A percentile compares a stretch with the other conserved stretches of the same genome.
These are phyloP conservation scores for Heliothis peltigera DNA, from an alignment of 2,888 invertebrate genomes.

Conservation along the genomic window DNA sequence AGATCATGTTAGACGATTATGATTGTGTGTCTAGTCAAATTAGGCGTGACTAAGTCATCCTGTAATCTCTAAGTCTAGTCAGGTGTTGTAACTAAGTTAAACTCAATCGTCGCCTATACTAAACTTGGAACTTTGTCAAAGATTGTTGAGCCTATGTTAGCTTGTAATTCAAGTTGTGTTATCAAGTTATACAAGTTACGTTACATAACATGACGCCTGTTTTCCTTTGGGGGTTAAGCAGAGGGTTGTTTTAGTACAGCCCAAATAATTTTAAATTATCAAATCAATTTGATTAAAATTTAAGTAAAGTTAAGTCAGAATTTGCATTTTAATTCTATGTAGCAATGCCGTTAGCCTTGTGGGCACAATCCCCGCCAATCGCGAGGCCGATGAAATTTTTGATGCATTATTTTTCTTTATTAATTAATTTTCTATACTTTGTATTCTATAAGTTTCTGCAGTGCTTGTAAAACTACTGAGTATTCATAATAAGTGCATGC, in stretches of 20 bases:
- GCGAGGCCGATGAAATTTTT: too few species aligned
- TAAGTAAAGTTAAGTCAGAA: too few species aligned
- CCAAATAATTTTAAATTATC: too few species aligned
- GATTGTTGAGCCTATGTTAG: neutral
- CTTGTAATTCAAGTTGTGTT: neutral
- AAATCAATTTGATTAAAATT: too few species aligned
- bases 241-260: neutral
- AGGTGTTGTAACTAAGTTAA: neutral
- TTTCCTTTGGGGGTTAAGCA: neutral
- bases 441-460: too few species aligned
- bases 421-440: too few species aligned
- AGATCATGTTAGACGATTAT: slow-evolving; percentile 7
- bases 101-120: slow-evolving; percentile 1
- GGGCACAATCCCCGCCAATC: too few species aligned
- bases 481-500: too few species aligned
- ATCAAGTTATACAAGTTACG: neutral
- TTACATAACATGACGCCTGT: neutral
- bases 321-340: too few species aligned
- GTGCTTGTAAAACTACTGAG: too few species aligned
- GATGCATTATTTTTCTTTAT: too few species aligned
- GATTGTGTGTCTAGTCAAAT: neutral
- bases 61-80: neutral
- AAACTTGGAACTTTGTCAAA: neutral
- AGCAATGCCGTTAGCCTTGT: too few species aligned
- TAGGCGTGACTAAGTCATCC: neutral